A percentile compares a stretch with the other conserved stretches of the same genome.
Conservation (phyloP, 37 sponge, comb jelly and placozoan genomes). For the Aplysina aerophoba region DNA sequence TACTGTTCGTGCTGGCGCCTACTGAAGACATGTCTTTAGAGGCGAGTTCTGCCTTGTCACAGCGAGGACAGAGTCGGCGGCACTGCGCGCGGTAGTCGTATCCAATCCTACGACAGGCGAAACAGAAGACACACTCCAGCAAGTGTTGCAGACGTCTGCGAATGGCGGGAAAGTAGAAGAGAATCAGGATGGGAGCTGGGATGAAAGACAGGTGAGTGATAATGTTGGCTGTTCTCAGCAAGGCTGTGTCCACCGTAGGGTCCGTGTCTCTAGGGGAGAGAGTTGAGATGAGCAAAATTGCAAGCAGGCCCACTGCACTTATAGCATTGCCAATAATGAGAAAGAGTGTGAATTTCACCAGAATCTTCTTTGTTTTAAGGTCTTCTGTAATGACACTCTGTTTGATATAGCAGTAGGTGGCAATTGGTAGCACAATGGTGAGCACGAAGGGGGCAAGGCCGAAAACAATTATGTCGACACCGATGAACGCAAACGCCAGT, state of each 20-base stretch:
- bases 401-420: neutral
- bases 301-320: neutral
- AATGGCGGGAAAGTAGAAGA: slow-evolving; percentile 22
- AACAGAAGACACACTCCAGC: neutral
- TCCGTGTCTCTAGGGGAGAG: neutral
- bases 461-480: neutral
- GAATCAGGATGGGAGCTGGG: slow-evolving; percentile 1
- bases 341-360: slow-evolving; percentile 25
- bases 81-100: neutral
- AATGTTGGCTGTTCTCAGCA: slow-evolving; percentile 18
- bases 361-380: neutral
- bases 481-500: slow-evolving; percentile 9
- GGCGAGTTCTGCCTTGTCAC: too few species aligned
- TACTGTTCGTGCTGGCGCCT: neutral
- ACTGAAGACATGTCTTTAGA: too few species aligned
- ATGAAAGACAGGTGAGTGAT: slow-evolving; percentile 4
- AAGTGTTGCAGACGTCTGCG: neutral
- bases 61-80: too few species aligned
- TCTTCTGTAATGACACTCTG: neutral
- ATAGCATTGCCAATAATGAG: slow-evolving; percentile 1
- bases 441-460: neutral
- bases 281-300: neutral
- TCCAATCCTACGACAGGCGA: neutral
- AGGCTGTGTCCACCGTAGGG: neutral
- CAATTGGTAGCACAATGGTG: slow-evolving; percentile 5